Conservation (phyloP, 2,113 vertebrate genomes). For the Xiphophorus maculatus region DNA sequence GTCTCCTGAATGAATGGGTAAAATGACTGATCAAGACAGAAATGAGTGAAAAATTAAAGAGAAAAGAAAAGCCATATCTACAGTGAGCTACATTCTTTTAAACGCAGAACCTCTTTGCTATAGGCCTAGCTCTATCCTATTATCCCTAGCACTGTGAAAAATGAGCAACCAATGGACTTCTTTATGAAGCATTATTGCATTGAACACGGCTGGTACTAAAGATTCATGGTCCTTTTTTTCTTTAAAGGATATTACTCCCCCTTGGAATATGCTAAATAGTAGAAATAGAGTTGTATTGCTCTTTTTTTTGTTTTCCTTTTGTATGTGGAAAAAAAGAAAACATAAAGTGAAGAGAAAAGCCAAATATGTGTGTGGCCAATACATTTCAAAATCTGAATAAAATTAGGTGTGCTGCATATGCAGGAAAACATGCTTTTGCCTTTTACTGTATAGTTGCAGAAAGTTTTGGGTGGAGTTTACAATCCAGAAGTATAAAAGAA, state of each 20-base stretch:
- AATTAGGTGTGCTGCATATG: neutral
- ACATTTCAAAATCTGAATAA: neutral
- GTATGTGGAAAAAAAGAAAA: neutral
- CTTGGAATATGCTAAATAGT: constrained; percentile 32
- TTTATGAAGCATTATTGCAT: constrained; percentile 58
- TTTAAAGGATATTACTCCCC: constrained; percentile 51
- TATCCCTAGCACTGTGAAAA: constrained; percentile 58
- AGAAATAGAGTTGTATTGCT: constrained; percentile 14
- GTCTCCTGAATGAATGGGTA: constrained; percentile 16
- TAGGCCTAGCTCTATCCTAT: constrained; percentile 27
- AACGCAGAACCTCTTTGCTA: constrained; percentile 19
- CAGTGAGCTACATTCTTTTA: constrained; percentile 11
- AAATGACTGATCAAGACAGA: constrained; percentile 22
- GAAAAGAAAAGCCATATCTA: neutral
- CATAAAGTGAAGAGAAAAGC: neutral
- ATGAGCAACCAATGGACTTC: constrained; percentile 53
- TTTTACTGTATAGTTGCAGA: neutral
- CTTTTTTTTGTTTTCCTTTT: neutral
- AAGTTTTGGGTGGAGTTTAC: constrained; percentile 9
- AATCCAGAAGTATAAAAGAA: neutral
- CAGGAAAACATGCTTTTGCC: neutral
- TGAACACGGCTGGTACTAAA: constrained; percentile 45
- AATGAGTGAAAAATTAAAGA: neutral
- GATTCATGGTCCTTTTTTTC: constrained; percentile 63
- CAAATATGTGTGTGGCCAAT: neutral